Evolutionary conservation across 2,888 invertebrate species (phyloP), one percentile per base, ranked within the genome.

Genomic region (Bedellia somnulentella): DNA sequence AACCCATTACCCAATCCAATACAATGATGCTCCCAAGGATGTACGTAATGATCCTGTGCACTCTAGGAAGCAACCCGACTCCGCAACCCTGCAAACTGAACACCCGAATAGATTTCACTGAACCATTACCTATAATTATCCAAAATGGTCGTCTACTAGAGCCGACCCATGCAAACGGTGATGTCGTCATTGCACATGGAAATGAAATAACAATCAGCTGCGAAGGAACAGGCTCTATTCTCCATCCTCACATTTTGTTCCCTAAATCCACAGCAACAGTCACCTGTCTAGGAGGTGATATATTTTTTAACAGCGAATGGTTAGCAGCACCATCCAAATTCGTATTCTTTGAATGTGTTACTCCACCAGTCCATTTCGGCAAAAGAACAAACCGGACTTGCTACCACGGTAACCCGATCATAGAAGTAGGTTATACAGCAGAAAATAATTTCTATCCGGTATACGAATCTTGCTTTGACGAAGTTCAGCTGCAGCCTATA

Each of bases 381-480:
- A 42, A 35, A 34, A 45, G 54, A 6, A 61, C 66, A 0, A 42
- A 57, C 21, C 52, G 62, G 13, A 53, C 49, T 1, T 75, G 75
- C 33, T 64, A 43, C 33, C 50, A 53, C 23, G 46, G 42, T 1
- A 51, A 62, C 36, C 34, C 44, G 1, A 38, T 75, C 10, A 49
- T 54, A 4, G 67, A 73, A 48, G 70, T 73, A 2, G 73, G 75
- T 1, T 75, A 73, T 27, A 42, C 15, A n/a, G 39, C 66, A 4
- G 44, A 49, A 21, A 38, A 45, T 5, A 16, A 38, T 12, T 67
- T 70, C 33, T 61, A 68, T 24, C 52, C 71, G 1, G 36, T 58
- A 1, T 75, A 59, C 37, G 71, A 73, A 33, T 47, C 68, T 1
- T 75, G 75, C 31, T 75, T 75, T 35, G 52, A 71, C 34, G 57